These are phyloP conservation scores for Limenitis camilla DNA, from an alignment of 2,888 invertebrate genomes.

Conservation along the genomic window DNA sequence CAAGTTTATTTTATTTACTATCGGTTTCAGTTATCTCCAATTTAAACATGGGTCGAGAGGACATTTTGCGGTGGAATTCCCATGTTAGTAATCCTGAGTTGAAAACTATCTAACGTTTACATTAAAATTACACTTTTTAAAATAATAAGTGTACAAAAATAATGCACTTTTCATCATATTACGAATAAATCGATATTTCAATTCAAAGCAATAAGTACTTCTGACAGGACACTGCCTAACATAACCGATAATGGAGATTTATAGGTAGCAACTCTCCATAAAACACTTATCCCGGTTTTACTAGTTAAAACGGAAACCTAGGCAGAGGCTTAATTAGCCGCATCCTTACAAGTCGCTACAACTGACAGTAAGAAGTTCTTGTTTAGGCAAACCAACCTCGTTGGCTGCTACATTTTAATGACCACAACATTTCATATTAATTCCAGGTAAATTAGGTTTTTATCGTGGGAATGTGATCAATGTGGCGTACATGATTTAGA, in stretches of 20 bases:
- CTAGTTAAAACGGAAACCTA: conserved; percentile 67
- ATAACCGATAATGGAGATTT: conserved; percentile 22
- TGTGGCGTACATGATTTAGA: not conserved
- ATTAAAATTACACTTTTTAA: too few species aligned
- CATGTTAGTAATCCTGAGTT: too few species aligned
- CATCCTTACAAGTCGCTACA: conserved; percentile 53
- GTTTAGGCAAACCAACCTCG: conserved; percentile 27
- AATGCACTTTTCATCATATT: too few species aligned
- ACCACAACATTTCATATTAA: conserved; percentile 11
- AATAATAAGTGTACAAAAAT: too few species aligned
- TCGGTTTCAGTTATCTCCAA: too few species aligned
- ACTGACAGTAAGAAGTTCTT: conserved; percentile 31
- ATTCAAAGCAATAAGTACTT: not conserved
- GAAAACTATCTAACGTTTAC: too few species aligned
- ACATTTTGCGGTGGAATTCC: too few species aligned
- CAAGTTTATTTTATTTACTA: too few species aligned
- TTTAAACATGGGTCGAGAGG: too few species aligned
- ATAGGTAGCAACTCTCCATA: conserved; percentile 18
- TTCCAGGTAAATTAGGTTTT: conserved; percentile 4
- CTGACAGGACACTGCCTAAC: conserved; percentile 10
- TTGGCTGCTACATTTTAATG: conserved; percentile 18
- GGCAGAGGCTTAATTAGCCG: conserved; percentile 59
- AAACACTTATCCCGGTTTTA: conserved; percentile 33
- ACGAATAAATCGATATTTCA: not conserved
- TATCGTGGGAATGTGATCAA: conserved; percentile 10